A percentile compares a stretch with the other conserved stretches of the same genome.
These are phyloP conservation scores for Aphelenchoides avenae DNA, from an alignment of 1,140 invertebrate genomes.

Conservation along the genomic window DNA sequence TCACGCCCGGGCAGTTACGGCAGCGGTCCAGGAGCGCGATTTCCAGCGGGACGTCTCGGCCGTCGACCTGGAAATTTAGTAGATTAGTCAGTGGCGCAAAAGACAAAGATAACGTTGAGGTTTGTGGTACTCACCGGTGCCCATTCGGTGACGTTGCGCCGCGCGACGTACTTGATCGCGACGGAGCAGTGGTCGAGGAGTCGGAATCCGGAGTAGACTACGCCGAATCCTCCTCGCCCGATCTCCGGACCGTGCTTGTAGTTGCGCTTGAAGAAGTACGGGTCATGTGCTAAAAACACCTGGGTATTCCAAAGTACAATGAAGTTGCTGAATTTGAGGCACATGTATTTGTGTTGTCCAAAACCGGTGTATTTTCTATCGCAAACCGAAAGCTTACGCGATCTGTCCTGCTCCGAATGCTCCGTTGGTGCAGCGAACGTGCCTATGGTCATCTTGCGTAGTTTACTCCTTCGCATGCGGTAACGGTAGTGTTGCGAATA, in stretches of 20 bases:
- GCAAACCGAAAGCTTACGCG: no score
- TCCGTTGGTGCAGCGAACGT: no score
- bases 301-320: no score
- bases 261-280: slow-evolving; percentile 53
- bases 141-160: slow-evolving; percentile 67
- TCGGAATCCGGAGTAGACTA: slow-evolving; percentile 66
- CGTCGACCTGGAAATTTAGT: slow-evolving; percentile 60
- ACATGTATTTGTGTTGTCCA: no score
- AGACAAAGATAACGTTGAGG: no score
- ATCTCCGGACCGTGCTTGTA: slow-evolving; percentile 64
- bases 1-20: slow-evolving; percentile 65
- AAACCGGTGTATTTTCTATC: no score
- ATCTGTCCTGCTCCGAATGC: no score
- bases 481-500: no score
- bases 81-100: no score
- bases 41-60: slow-evolving; percentile 66
- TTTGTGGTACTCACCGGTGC: slow-evolving; percentile 63
- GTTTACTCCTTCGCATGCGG: no score
- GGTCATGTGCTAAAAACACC: slow-evolving; percentile 45
- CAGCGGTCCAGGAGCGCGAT: slow-evolving; percentile 67
- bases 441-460: no score
- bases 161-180: slow-evolving; percentile 68
- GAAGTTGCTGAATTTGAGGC: no score
- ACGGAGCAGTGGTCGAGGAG: slow-evolving; percentile 65
- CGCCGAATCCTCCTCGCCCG: slow-evolving; percentile 68